Percentiles rank a stretch among this genome's conserved stretches.
phyloP scores from a whole-genome alignment of 1,140 invertebrate genomes.

The Hydropsyche tenuis region DNA sequence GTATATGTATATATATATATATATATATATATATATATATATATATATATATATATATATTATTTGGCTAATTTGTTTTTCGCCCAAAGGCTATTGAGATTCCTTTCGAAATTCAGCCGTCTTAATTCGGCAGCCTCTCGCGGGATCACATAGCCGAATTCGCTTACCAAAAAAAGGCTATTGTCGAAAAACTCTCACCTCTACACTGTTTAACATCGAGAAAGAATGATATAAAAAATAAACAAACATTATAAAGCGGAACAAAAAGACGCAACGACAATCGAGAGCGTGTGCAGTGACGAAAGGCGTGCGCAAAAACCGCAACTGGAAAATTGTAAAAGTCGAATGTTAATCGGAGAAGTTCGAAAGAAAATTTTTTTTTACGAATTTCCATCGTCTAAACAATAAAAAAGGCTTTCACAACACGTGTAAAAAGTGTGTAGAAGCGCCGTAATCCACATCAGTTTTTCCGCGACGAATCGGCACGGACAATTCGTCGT shows the following conservation, averaged over 20 bases:
- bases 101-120: too few species aligned
- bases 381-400: background rate
- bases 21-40: conserved; percentile 1
- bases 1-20: background rate
- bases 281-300: background rate
- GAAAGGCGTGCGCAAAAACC: background rate
- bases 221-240: background rate
- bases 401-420: background rate
- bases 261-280: background rate
- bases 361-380: conserved; percentile 5
- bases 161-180: too few species aligned
- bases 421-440: background rate
- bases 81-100: too few species aligned
- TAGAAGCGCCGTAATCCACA: background rate
- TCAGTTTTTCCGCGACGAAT: too few species aligned
- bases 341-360: conserved; percentile 31
- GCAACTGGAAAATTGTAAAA: conserved; percentile 26
- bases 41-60: background rate
- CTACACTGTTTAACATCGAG: background rate
- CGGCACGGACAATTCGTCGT: too few species aligned
- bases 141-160: too few species aligned
- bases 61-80: background rate
- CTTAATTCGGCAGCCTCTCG: too few species aligned
- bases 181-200: background rate
- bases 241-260: background rate